A percentile compares a stretch with the other conserved stretches of the same genome.
phyloP scores from a whole-genome alignment of 2,888 invertebrate species.

The Limnephilus auricula region DNA sequence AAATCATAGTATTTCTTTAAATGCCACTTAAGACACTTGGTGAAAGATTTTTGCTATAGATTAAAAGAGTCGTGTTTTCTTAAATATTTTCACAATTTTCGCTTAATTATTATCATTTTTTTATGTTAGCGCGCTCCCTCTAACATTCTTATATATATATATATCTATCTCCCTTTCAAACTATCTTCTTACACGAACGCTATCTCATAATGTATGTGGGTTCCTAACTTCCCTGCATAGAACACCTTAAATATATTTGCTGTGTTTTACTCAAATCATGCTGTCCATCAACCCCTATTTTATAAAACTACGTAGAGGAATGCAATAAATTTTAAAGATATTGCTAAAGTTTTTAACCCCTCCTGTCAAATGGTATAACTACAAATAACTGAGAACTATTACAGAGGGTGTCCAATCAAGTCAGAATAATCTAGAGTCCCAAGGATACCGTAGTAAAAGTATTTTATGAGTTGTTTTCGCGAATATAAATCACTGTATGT shows the following conservation, averaged over 20 bases:
- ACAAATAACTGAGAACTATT: background rate
- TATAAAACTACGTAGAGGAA: background rate
- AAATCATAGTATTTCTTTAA: no score
- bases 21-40: no score
- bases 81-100: no score
- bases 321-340: background rate
- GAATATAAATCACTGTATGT: background rate
- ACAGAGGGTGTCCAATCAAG: background rate
- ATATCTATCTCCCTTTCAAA: no score
- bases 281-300: background rate
- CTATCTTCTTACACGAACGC: no score
- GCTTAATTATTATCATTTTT: no score
- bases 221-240: no score
- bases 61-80: no score
- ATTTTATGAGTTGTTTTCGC: background rate
- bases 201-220: no score
- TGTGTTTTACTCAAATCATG: background rate
- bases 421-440: background rate
- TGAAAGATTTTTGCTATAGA: no score
- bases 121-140: no score
- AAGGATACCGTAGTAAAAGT: background rate
- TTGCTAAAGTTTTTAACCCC: background rate
- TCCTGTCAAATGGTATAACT: background rate
- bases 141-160: no score
- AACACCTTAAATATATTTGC: background rate